Evolutionary conservation across 2,888 invertebrate genomes (phyloP).

Genomic region (Strigamia crassipes): DNA sequence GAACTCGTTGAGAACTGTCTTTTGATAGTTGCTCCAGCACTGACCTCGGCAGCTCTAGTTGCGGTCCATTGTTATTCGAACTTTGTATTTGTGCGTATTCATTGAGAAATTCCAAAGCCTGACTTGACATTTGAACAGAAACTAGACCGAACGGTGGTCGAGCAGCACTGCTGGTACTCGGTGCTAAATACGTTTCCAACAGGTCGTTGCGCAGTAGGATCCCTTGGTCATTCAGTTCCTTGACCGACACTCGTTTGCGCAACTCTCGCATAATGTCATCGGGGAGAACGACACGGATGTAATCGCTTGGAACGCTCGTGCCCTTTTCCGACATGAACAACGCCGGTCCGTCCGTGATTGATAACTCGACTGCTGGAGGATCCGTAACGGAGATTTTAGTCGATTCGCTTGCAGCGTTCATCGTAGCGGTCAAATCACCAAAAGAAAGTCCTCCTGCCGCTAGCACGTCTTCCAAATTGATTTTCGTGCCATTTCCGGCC

Average conservation of each 20-base stretch:
- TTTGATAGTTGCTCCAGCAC: conserved; percentile 44
- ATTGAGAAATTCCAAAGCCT: conserved; percentile 38
- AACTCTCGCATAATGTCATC: conserved; percentile 42
- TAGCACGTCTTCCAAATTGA: neutral
- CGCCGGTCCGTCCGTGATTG: neutral
- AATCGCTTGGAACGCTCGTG: conserved; percentile 43
- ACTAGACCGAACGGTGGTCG: conserved; percentile 43
- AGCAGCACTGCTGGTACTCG: neutral
- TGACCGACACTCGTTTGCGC: neutral
- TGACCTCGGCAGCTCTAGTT: conserved; percentile 41
- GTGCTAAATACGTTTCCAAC: conserved; percentile 43
- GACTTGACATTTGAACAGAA: conserved; percentile 24
- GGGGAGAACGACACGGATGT: conserved; percentile 45
- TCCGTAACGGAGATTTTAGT: neutral
- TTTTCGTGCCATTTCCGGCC: conserved; percentile 15
- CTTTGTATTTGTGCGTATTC: conserved; percentile 36
- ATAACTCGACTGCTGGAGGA: neutral
- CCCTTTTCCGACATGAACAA: conserved; percentile 3
- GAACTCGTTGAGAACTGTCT: conserved; percentile 42
- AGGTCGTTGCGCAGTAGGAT: neutral
- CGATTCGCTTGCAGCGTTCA: neutral
- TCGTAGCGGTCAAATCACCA: neutral
- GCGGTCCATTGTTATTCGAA: neutral
- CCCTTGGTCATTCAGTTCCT: conserved; percentile 1
- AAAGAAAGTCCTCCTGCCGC: neutral